Evolutionary conservation across 2,888 invertebrate species (phyloP).

Genomic region (Romanomermis culicivorax): DNA sequence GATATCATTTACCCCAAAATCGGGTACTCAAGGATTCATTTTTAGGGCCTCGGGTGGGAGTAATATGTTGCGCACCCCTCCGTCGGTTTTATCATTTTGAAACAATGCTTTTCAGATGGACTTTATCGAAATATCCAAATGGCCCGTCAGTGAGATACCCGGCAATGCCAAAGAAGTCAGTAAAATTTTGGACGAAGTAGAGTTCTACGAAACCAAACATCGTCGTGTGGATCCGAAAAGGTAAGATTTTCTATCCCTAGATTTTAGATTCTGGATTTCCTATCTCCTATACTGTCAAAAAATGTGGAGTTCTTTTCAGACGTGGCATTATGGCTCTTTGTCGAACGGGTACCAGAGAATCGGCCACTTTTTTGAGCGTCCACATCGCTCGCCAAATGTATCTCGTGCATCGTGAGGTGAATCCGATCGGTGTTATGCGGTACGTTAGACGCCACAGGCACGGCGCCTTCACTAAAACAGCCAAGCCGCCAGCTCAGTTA

Average conservation of each 20-base stretch:
- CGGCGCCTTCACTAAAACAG: conserved; percentile 16
- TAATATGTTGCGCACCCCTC: not conserved
- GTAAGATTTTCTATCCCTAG: too few relatives aligned
- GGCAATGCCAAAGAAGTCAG: not conserved
- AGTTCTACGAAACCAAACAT: not conserved
- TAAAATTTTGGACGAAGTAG: not conserved
- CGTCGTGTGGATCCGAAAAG: not conserved
- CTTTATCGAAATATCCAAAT: not conserved
- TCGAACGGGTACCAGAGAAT: not conserved
- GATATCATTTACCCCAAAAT: too few relatives aligned
- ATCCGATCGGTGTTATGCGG: not conserved
- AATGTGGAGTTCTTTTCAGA: too few relatives aligned
- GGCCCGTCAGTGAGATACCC: not conserved
- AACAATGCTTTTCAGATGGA: not conserved
- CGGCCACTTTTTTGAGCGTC: not conserved
- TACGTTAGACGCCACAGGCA: not conserved
- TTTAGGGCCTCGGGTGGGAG: too few relatives aligned
- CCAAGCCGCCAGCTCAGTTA: not conserved
- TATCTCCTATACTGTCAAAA: too few relatives aligned
- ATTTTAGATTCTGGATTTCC: too few relatives aligned
- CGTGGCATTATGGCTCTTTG: not conserved
- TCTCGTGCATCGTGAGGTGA: not conserved
- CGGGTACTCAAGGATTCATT: too few relatives aligned
- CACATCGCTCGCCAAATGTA: not conserved
- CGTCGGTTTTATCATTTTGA: not conserved